A percentile compares a stretch with the other conserved stretches of the same genome.
phyloP scores from a whole-genome alignment of 2,888 invertebrate genomes.

The Oligia strigilis region DNA sequence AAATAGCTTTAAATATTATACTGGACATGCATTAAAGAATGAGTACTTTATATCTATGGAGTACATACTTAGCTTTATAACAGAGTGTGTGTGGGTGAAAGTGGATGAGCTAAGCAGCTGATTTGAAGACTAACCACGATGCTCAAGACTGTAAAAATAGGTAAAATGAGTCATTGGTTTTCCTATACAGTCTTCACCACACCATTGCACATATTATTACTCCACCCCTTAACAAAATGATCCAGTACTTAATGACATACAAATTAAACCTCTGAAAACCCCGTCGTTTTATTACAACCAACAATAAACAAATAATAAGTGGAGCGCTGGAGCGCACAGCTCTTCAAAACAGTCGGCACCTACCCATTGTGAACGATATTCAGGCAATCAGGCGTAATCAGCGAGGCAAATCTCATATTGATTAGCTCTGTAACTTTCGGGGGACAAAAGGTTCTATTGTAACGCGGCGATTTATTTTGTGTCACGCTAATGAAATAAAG shows the following conservation, averaged over 20 bases:
- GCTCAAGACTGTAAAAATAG: not conserved
- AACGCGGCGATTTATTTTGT: constrained; percentile 11
- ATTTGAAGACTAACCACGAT: not conserved
- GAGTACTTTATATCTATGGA: not conserved
- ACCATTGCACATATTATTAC: not conserved
- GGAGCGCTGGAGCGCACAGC: constrained; percentile 4
- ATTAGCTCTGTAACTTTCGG: constrained; percentile 19
- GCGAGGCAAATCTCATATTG: constrained; percentile 43
- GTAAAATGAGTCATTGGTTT: constrained; percentile 8
- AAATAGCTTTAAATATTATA: not conserved
- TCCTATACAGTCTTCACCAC: not conserved
- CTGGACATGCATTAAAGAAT: not conserved
- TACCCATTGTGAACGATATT: constrained; percentile 40
- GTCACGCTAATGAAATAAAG: not conserved
- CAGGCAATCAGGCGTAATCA: constrained; percentile 33
- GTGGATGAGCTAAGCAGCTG: not conserved
- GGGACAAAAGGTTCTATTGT: constrained; percentile 28
- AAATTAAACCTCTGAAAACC: constrained; percentile 1
- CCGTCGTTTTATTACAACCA: constrained; percentile 14
- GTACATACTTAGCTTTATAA: not conserved
- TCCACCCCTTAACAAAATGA: not conserved
- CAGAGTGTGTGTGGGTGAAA: not conserved
- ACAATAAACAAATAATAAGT: constrained; percentile 32
- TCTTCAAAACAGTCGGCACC: constrained; percentile 31
- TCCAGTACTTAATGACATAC: not conserved